Evolutionary conservation across 1,140 invertebrate species (phyloP), one percentile per base, ranked within the genome.

Genomic region (Pectinophora gossypiella): DNA sequence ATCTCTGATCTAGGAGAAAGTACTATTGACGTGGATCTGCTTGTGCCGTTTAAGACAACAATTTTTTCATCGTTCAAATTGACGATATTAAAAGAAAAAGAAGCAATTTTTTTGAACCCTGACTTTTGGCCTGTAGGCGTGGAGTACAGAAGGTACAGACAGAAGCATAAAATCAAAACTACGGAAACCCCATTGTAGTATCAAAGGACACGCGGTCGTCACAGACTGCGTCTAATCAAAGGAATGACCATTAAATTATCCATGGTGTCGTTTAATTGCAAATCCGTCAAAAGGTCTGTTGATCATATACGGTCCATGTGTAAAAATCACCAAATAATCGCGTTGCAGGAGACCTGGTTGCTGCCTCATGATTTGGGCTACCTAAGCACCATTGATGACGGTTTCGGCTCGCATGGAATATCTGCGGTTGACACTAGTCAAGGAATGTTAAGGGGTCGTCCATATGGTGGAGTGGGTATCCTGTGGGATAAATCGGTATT

Each of bases 271-370:
- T 50, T 22, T 23, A 50, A 50, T 12, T 50, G 48, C 23, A 40
- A 40, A 18, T 40, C 35, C n/a, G 15, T 50, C 12, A 50, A 23
- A 7, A 3, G 48, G 3, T 50, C 48, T 15, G 18, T 50, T 12
- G 36, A 50, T 9, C 12, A 21, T 9, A n/a, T 50, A 3, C 35
- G 36, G 7, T 4, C 27, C 1, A 10, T 50, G n/a, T 50, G 48
- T n/a, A 44, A 21, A 9, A 3, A 2, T 20, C 10, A 10, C n/a
- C 22, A 52, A 12, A 16, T 52, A 2, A 35, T 52, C 7, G 50
- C 42, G 5, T 13, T 52, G 13, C 50, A 51, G 27, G 40, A 52
- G 22, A 52, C 50, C 0, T 52, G 50, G 50, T 18, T 52, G 22
- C n/a, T 52, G 4, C 16, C 40, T 4, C 13, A 32, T 3, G 50